Base-by-base conservation (phyloP, 2,113 vertebrate species). In the Dromas ardeola region DNA sequence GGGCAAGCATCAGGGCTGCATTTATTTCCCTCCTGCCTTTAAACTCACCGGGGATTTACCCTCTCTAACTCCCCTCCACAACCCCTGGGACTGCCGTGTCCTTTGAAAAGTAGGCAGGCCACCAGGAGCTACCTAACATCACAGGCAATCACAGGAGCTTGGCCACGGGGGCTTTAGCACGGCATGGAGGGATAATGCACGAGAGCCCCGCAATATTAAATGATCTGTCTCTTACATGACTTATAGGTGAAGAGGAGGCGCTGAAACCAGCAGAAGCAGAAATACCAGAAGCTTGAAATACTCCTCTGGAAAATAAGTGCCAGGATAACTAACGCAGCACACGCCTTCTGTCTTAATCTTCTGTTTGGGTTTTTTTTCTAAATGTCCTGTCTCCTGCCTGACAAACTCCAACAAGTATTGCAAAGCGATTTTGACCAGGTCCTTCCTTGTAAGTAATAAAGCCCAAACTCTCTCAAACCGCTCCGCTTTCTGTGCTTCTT, bases 171-270 rank as follows among this genome's bases (percentile, higher is more conserved):
- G 6, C 15, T 84, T 87, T 20, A 70, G 25, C 27, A n/a, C 0
- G 2, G 25, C 23, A 23, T 20, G 16, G 61, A 59, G 26, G 32
- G 47, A 11, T 26, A 76, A 87, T 0, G 0, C 47, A 30, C 0
- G 4, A 55, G 12, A 90, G 7, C 13, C 34, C 14, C 8, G 3
- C 40, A 49, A 0, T 12, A 53, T 1, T 11, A 79, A 88, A 88
- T 92, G 0, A 49, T 30, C 38, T 90, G 52, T 92, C 69, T 86
- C 52, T 81, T 84, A 81, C 61, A 14, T 93, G 34, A 78, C 76
- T 93, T 95, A 26, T 12, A 98, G 98, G 95, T 96, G 79, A 86
- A 63, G 84, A 92, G 40, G 93, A 97, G 47, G 29, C 79, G 59
- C 45, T 91, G 77, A 59, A 80, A 62, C 79, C 71, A 73, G 66